A percentile compares a stretch with the other conserved stretches of the same genome.
Evolutionary conservation across 1,140 invertebrate genomes (phyloP).

Genomic region (Drosophila tristis): DNA sequence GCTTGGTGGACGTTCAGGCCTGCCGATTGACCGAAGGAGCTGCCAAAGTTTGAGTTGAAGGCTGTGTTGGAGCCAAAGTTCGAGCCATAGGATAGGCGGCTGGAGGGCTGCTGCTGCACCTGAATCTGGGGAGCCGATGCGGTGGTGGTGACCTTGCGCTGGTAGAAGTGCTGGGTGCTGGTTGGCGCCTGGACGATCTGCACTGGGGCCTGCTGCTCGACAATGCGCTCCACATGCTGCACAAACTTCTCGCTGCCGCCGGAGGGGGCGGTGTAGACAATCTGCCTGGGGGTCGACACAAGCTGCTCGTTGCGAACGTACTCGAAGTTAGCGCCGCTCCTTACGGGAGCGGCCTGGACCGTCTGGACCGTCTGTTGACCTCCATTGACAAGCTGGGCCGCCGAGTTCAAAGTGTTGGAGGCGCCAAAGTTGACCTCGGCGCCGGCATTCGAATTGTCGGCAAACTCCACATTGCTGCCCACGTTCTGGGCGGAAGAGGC

Average conservation of each 20-base stretch:
- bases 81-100: slow-evolving; percentile 38
- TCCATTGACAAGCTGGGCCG: slow-evolving; percentile 27
- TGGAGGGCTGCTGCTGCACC: slow-evolving; percentile 49
- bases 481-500: slow-evolving; percentile 50
- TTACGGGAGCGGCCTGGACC: slow-evolving; percentile 16
- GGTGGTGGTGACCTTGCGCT: slow-evolving; percentile 62
- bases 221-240: slow-evolving; percentile 68
- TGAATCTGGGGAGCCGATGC: slow-evolving; percentile 49
- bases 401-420: slow-evolving; percentile 26
- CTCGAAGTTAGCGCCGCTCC: slow-evolving; percentile 51
- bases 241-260: slow-evolving; percentile 64
- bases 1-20: slow-evolving; percentile 26
- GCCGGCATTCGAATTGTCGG: slow-evolving; percentile 60
- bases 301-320: slow-evolving; percentile 61
- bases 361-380: slow-evolving; percentile 16
- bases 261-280: slow-evolving; percentile 51
- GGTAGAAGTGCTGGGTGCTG: slow-evolving; percentile 68
- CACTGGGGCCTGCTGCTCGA: slow-evolving; percentile 49
- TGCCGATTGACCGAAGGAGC: slow-evolving; percentile 38
- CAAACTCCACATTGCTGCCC: slow-evolving; percentile 66
- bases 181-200: slow-evolving; percentile 49
- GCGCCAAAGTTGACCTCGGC: slow-evolving; percentile 63
- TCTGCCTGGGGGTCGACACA: slow-evolving; percentile 42
- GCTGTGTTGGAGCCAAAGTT: slow-evolving; percentile 29
- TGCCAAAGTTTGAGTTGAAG: slow-evolving; percentile 33